Conservation (phyloP, 2,888 invertebrate genomes). For the Cryptophagus acutangulus region DNA sequence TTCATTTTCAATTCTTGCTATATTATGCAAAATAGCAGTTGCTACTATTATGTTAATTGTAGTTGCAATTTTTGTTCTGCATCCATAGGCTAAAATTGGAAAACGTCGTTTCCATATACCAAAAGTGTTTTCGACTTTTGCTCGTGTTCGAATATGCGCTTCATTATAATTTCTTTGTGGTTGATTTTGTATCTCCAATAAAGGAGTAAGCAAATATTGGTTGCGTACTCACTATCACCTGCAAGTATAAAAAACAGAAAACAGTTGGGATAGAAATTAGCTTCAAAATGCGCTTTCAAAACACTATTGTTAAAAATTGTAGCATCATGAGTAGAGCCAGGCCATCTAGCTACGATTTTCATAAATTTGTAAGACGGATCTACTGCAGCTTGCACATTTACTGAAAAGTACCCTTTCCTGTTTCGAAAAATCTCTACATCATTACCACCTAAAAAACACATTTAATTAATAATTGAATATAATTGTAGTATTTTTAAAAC, state of each 20-base stretch:
- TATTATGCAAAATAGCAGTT: conserved; percentile 1
- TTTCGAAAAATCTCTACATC: conserved; percentile 23
- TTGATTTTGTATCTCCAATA: conserved; percentile 13
- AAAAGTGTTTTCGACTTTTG: conserved; percentile 17
- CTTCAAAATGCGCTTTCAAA: conserved; percentile 4
- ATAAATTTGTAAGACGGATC: conserved; percentile 18
- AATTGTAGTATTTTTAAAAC: too few species aligned
- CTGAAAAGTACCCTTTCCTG: conserved; percentile 25
- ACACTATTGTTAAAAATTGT: conserved; percentile 6
- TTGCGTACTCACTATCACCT: conserved; percentile 2
- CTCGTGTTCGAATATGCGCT: conserved; percentile 18
- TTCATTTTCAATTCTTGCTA: not conserved
- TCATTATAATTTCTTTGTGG: conserved; percentile 18
- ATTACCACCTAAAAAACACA: too few species aligned
- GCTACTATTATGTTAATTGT: not conserved
- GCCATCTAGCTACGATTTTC: conserved; percentile 9
- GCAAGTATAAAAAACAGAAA: too few species aligned
- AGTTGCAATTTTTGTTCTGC: conserved; percentile 9
- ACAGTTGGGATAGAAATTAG: not conserved
- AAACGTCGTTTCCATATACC: conserved; percentile 21
- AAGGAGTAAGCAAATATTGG: conserved; percentile 18
- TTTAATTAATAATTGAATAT: too few species aligned
- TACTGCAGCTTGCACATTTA: conserved; percentile 26
- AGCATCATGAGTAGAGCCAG: conserved; percentile 6
- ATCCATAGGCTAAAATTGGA: conserved; percentile 15